Base-by-base conservation (phyloP, 2,888 invertebrate species). In the Cantharis nigra region DNA sequence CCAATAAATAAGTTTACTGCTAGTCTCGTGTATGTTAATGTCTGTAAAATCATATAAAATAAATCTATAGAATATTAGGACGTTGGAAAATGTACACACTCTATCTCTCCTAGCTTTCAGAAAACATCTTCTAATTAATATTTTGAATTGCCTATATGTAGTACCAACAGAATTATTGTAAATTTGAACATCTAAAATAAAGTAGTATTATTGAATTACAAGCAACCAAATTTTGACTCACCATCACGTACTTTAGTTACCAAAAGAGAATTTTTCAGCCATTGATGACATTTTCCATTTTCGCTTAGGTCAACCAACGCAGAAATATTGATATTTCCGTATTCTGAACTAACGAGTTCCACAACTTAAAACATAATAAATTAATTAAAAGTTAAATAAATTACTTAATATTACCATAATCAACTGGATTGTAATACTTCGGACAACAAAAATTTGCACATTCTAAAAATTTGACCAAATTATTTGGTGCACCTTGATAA, bases 341-440 rank as follows among this genome's bases (percentile, higher is more conserved):
- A 94, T 89, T 98, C 98, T 0, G 95, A 97, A 82, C 96, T 96
- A 0, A 98, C 96, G 83, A 98, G 89, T 89, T 98, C 98, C 85
- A 98, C 97, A 33, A 97, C 97, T 98, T 89, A 1, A 89, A 88
- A 64, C 13, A 23, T 33, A 72, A 62, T 33, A 11, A 23, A 65
- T 49, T 11, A 13, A 62, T 23, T 69, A 49, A 20, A 33, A 2
- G 5, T 28, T 5, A 14, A n/a, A 4, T 14, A 62, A 67, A 67
- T 1, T 13, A 30, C 10, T 11, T 11, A 16, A n/a, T 23, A 63
- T 63, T 90, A 97, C 96, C 93, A 87, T 94, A 98, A 89, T 98
- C 98, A 1, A 98, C 98, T 0, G 98, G 98, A 89, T 98, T 98
- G 90, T 98, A 97, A 87, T 97, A 98, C 83, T 93, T 92, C 0